Base-by-base conservation (phyloP, 1,140 invertebrate genomes). In the Delia radicum region DNA sequence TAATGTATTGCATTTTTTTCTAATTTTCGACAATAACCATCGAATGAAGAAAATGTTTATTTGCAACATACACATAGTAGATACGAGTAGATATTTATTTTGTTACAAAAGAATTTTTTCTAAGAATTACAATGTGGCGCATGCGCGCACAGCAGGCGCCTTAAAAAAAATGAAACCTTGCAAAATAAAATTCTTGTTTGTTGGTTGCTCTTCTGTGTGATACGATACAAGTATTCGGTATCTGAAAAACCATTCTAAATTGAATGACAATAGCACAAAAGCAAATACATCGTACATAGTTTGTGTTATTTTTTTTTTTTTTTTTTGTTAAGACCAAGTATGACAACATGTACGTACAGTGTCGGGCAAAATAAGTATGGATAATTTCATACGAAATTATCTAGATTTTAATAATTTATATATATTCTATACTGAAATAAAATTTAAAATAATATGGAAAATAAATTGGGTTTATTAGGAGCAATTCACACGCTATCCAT, bases 61-160 rank as follows among this genome's bases (percentile, higher is more conserved):
- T 2, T 13, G 37, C 37, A 10, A 42, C n/a, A 42, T 10, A 42
- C n/a, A 13, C 33, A 42, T 42, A 42, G 37, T 42, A 15, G 37
- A 3, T 10, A 15, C 37, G 37, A 15, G 10, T 42, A 42, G 12
- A 42, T 10, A 42, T 42, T 2, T 13, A 10, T 42, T 42, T 42
- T 42, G 37, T 42, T 10, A 13, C 12, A 29, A 29, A n/a, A 28
- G 62, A 65, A 65, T 65, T 65, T 18, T 29, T 65, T 65, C 62
- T 31, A 65, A 65, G 62, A 65, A 65, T 42, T 42, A 42, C 37
- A 13, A 27, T 65, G 62, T 65, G 62, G 62, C 62, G 62, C 62
- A 65, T 65, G 62, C 62, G 37, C 37, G n/a, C 37, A 42, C 37
- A 42, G 37, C n/a, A 42, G 37, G 37, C 37, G 62, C 62, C 62